phyloP scores from a whole-genome alignment of 1,140 invertebrate species.

The Caenorhabditis briggsae region DNA sequence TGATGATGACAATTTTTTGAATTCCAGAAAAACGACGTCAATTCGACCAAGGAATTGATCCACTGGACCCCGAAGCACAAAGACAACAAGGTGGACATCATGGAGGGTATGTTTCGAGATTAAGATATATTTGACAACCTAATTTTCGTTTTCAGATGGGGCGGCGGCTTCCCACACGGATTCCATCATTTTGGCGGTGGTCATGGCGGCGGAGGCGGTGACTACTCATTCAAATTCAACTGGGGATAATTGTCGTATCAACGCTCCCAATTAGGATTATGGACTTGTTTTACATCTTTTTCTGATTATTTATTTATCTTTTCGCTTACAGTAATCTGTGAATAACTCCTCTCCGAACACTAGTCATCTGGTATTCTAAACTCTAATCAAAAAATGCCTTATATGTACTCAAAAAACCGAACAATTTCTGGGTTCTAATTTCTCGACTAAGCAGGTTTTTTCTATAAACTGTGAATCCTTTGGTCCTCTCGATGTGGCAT shows the following conservation, averaged over 20 bases:
- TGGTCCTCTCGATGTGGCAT: conserved; percentile 8
- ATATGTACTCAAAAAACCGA: background rate
- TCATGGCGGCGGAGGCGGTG: conserved; percentile 76
- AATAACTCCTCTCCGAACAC: no score
- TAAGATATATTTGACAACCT: conserved; percentile 85
- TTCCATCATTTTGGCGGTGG: conserved; percentile 76
- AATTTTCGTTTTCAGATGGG: conserved; percentile 79
- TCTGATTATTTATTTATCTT: background rate
- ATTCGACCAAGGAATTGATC: conserved; percentile 93
- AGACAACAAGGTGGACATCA: conserved; percentile 79
- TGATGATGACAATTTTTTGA: background rate
- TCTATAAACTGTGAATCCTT: background rate
- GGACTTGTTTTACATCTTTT: background rate
- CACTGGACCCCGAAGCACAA: conserved; percentile 91
- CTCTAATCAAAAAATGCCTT: no score
- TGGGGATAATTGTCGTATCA: conserved; percentile 79
- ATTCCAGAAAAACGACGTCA: conserved; percentile 78
- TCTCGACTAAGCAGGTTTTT: conserved; percentile 29
- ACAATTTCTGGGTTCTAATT: conserved; percentile 2
- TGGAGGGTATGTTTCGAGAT: conserved; percentile 85
- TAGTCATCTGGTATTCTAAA: no score
- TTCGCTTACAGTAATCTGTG: background rate
- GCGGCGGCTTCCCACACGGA: conserved; percentile 87
- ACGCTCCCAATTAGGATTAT: background rate
- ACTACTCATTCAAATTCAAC: conserved; percentile 96